A percentile compares a stretch with the other conserved stretches of the same genome.
These are phyloP conservation scores for Zaprionus lachaisei DNA, from an alignment of 1,140 invertebrate genomes.

Conservation along the genomic window DNA sequence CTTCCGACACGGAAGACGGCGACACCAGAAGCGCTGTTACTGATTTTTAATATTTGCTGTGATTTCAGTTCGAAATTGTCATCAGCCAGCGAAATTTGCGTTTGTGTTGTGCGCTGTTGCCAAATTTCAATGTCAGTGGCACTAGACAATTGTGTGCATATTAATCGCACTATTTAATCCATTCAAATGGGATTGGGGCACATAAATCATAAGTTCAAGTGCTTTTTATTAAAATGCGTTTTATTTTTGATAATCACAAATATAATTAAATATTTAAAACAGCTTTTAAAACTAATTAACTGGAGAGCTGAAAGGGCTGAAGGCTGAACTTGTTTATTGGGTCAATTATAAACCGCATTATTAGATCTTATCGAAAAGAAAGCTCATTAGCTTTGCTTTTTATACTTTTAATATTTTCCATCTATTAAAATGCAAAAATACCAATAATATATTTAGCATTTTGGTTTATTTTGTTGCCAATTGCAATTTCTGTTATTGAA, in stretches of 20 bases:
- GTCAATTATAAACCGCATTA: neutral
- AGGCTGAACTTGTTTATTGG: neutral
- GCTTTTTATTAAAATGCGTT: neutral
- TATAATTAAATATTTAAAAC: neutral
- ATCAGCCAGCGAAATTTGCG: conserved; percentile 60
- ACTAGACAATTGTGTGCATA: conserved; percentile 63
- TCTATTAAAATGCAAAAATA: neutral
- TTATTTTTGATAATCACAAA: neutral
- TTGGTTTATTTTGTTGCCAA: conserved; percentile 35
- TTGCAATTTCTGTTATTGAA: conserved; percentile 75
- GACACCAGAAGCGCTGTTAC: conserved; percentile 38
- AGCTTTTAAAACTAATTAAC: neutral
- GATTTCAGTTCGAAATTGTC: conserved; percentile 54
- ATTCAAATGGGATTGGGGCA: conserved; percentile 11
- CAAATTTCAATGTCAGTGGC: conserved; percentile 74
- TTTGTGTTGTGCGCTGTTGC: conserved; percentile 39
- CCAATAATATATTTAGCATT: conserved; percentile 1
- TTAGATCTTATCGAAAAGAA: neutral
- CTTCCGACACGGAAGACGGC: conserved; percentile 76
- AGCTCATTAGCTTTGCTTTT: neutral
- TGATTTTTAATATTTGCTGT: conserved; percentile 23
- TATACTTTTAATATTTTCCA: neutral
- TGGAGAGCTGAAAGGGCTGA: neutral
- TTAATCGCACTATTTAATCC: conserved; percentile 53
- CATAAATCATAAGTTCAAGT: conserved; percentile 3